Evolutionary conservation across 2,797 vertebrate species (phyloP).

Genomic region (Clarias platycephalus): DNA sequence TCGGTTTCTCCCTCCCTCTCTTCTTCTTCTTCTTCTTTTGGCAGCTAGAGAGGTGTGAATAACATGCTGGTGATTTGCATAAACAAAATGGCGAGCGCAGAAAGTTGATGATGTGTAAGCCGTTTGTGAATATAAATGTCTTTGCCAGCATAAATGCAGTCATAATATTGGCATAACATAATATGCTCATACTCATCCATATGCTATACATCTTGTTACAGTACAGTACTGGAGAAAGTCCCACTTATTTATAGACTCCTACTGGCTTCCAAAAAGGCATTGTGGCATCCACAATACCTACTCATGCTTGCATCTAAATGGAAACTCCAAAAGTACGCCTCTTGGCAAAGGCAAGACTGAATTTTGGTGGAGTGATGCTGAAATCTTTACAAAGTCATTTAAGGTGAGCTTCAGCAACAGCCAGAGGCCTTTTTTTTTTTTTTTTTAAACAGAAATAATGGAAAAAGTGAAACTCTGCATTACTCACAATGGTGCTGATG

Average conservation of each 20-base stretch:
- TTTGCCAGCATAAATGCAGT: neutral
- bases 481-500: constrained; percentile 59
- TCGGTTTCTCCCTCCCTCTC: neutral
- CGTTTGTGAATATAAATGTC: neutral
- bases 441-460: neutral
- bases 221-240: neutral
- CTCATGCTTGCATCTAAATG: neutral
- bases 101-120: neutral
- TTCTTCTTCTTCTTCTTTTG: neutral
- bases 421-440: constrained; percentile 9
- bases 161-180: neutral
- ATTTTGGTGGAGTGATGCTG: neutral
- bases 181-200: neutral
- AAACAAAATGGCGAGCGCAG: neutral
- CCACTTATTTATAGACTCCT: neutral
- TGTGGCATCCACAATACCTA: constrained; percentile 8
- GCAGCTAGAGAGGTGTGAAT: neutral
- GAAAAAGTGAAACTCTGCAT: constrained; percentile 56
- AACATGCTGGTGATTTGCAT: neutral
- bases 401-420: constrained; percentile 10
- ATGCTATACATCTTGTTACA: neutral
- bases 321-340: neutral
- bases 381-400: constrained; percentile 25
- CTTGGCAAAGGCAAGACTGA: constrained; percentile 1
- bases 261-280: constrained; percentile 3